phyloP scores from a whole-genome alignment of 2,113 vertebrate genomes.

The Eptesicus fuscus region DNA sequence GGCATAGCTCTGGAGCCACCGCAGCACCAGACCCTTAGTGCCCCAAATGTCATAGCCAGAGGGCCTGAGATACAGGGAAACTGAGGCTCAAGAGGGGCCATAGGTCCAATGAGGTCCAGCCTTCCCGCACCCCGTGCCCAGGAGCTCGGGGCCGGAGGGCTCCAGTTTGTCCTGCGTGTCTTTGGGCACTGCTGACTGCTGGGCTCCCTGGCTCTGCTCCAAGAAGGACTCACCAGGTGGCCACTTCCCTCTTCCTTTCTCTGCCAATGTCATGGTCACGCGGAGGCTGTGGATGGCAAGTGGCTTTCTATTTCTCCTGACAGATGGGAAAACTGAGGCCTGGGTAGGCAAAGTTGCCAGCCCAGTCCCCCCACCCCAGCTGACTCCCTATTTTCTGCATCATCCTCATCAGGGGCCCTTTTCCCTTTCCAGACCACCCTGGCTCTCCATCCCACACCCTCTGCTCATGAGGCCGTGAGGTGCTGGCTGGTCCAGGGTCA shows the following conservation, averaged over 20 bases:
- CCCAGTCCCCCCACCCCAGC: neutral
- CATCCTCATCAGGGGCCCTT: neutral
- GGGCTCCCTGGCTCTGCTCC: neutral
- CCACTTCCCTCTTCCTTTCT: neutral
- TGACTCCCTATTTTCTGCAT: neutral
- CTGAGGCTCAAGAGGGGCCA: neutral
- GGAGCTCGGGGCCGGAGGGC: neutral
- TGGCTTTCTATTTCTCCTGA: neutral
- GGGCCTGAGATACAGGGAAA: neutral
- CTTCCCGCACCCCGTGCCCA: neutral
- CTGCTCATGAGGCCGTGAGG: neutral
- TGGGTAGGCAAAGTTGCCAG: neutral
- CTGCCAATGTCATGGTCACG: neutral
- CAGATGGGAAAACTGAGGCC: constrained; percentile 39
- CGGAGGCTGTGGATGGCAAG: neutral
- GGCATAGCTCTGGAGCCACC: neutral
- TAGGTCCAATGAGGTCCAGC: neutral
- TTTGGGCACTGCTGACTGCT: neutral
- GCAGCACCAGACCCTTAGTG: neutral
- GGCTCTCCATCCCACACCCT: neutral
- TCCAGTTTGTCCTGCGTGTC: neutral
- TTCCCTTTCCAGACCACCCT: neutral
- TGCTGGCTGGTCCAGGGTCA: neutral
- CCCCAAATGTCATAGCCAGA: neutral
- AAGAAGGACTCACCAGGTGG: neutral